Conservation (phyloP, 2,797 vertebrate genomes). For the Leptatherina wallacei region DNA sequence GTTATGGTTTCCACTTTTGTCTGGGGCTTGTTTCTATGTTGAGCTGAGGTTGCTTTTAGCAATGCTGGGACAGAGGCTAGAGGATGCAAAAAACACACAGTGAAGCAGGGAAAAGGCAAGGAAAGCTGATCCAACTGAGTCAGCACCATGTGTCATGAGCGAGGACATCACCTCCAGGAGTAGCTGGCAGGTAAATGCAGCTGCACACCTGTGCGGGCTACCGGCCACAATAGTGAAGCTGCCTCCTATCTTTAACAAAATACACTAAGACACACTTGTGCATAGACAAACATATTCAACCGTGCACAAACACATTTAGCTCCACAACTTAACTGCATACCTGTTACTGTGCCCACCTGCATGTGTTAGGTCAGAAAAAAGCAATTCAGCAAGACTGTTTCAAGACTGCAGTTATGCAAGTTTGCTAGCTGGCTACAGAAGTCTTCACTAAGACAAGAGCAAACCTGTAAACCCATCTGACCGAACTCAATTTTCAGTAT, state of each 20-base stretch:
- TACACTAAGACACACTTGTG: slow-evolving; percentile 23
- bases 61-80: slow-evolving; percentile 30
- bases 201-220: slow-evolving; percentile 77
- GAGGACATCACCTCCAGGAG: slow-evolving; percentile 77
- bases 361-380: slow-evolving; percentile 44
- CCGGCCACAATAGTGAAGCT: slow-evolving; percentile 43
- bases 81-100: slow-evolving; percentile 44
- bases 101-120: slow-evolving; percentile 31
- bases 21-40: slow-evolving; percentile 16
- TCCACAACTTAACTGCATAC: slow-evolving; percentile 9
- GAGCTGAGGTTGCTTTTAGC: slow-evolving; percentile 45
- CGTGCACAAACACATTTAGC: slow-evolving; percentile 26
- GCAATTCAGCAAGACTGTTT: slow-evolving; percentile 54
- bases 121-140: slow-evolving; percentile 71
- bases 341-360: slow-evolving; percentile 38
- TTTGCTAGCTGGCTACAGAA: slow-evolving; percentile 17
- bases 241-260: slow-evolving; percentile 61
- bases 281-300: slow-evolving; percentile 15
- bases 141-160: slow-evolving; percentile 78
- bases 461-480: slow-evolving; percentile 45
- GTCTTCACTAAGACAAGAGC: slow-evolving; percentile 14
- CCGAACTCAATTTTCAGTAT: slow-evolving; percentile 51
- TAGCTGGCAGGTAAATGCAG: slow-evolving; percentile 76
- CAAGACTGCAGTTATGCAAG: background rate
- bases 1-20: slow-evolving; percentile 31